phyloP scores from a whole-genome alignment of 2,113 vertebrate genomes.

The Phalacrocorax aristotelis region DNA sequence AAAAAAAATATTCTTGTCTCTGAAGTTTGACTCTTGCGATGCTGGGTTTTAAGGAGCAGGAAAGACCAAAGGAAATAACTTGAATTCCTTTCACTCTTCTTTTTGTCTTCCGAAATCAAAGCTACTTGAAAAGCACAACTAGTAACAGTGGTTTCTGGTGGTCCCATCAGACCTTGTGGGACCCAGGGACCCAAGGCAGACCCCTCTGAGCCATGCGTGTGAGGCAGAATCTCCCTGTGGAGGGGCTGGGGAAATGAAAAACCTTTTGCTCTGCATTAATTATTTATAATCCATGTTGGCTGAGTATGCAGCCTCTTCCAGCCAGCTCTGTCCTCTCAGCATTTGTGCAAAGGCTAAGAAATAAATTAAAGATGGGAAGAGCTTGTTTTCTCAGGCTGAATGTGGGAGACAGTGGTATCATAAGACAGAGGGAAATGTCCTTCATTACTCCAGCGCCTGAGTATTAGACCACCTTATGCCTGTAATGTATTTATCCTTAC shows the following conservation, averaged over 20 bases:
- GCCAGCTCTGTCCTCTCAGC: constrained; percentile 17
- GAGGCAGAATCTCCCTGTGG: neutral
- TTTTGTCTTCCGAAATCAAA: neutral
- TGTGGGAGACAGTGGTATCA: fast-evolving
- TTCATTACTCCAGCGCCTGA: neutral
- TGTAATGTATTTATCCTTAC: neutral
- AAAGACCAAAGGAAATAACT: neutral
- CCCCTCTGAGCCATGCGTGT: neutral
- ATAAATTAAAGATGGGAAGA: neutral
- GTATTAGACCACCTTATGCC: neutral
- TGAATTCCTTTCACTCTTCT: neutral
- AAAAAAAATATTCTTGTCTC: neutral
- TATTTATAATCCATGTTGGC: constrained; percentile 15
- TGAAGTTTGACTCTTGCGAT: neutral
- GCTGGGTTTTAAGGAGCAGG: neutral
- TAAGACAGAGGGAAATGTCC: neutral
- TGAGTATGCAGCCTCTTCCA: neutral
- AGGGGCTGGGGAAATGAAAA: neutral
- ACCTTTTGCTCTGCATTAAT: neutral
- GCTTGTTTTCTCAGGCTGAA: neutral
- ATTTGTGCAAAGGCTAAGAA: constrained; percentile 14
- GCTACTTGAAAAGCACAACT: neutral
- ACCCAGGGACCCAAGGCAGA: neutral
- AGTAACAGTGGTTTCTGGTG: neutral
- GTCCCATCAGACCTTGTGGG: neutral